Conservation (phyloP, 2,888 invertebrate species). For the Isoperla grammatica region DNA sequence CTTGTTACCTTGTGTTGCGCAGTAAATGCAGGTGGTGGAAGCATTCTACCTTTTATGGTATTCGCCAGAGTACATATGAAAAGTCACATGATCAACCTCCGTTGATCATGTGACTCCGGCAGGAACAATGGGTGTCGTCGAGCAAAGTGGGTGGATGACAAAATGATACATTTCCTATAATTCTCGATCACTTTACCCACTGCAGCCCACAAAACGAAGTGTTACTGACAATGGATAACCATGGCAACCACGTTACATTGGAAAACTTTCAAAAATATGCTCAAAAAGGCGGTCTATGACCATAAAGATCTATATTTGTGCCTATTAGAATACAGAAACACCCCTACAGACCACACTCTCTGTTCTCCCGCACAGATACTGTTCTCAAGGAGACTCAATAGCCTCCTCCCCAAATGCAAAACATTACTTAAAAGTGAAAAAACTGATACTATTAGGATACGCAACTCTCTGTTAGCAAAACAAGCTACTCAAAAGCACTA, state of each 20-base stretch:
- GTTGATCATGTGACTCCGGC: slow-evolving; percentile 28
- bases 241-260: too few species aligned
- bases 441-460: too few species aligned
- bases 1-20: slow-evolving; percentile 37
- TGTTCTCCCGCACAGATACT: slow-evolving; percentile 6
- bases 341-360: not conserved
- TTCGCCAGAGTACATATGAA: slow-evolving; percentile 39
- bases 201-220: too few species aligned
- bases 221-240: too few species aligned
- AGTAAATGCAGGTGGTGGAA: slow-evolving; percentile 37
- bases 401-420: not conserved
- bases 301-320: not conserved
- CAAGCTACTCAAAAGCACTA: too few species aligned
- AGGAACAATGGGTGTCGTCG: slow-evolving; percentile 30
- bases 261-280: slow-evolving; percentile 27
- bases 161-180: slow-evolving; percentile 33
- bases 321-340: slow-evolving; percentile 9
- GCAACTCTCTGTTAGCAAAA: too few species aligned
- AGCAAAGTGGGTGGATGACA: slow-evolving; percentile 36
- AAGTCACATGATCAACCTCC: slow-evolving; percentile 36
- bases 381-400: not conserved
- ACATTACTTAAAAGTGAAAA: too few species aligned
- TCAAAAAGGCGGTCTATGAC: slow-evolving; percentile 9
- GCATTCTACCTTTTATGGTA: slow-evolving; percentile 39
- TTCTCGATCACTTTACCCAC: not conserved